phyloP scores from a whole-genome alignment of 2,888 invertebrate genomes.

The Zootermopsis nevadensis region DNA sequence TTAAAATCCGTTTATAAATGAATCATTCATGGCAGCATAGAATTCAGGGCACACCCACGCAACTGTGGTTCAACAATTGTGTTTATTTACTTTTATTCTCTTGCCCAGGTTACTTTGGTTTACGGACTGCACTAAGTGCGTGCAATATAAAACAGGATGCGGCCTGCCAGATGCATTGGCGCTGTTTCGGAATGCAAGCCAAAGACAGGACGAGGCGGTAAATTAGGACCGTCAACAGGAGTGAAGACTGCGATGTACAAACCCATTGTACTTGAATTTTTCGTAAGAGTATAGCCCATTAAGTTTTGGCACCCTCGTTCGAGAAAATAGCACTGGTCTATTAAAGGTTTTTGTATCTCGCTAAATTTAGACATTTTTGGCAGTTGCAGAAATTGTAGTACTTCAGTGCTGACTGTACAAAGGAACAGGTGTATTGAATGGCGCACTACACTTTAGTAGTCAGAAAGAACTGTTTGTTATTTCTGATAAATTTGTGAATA shows the following conservation, averaged over 20 bases:
- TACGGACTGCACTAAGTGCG: not conserved
- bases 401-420: not conserved
- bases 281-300: not conserved
- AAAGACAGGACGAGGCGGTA: not conserved
- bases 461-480: not conserved
- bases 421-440: not conserved
- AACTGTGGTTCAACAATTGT: not conserved
- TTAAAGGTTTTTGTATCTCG: not conserved
- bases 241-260: not conserved
- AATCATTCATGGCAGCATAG: not conserved
- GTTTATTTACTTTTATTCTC: not conserved
- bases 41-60: not conserved
- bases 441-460: not conserved
- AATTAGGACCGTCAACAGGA: not conserved
- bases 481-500: not conserved
- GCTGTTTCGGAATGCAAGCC: not conserved
- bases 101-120: not conserved
- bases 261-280: not conserved
- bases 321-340: not conserved
- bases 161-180: not conserved
- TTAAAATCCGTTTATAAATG: not conserved
- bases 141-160: not conserved
- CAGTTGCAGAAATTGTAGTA: not conserved
- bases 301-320: not conserved
- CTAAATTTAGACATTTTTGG: slow-evolving; percentile 5